A percentile compares a stretch with the other conserved stretches of the same genome.
Evolutionary conservation across 2,797 vertebrate species (phyloP).

Genomic region (Rhabdophis nuchalis): DNA sequence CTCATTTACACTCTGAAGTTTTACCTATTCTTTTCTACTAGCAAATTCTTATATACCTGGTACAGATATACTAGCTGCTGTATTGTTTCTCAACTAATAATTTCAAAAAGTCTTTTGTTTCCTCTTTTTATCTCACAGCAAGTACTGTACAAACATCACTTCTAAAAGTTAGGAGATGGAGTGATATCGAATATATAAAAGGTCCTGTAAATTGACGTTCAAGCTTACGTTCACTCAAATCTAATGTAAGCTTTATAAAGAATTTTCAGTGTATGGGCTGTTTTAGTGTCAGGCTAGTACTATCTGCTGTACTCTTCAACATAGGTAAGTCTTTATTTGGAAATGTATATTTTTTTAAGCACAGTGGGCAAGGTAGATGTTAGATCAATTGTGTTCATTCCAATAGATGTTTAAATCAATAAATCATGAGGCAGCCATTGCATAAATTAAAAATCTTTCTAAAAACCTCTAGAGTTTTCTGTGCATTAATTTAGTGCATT

Average conservation of each 20-base stretch:
- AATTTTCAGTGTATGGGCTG: not conserved
- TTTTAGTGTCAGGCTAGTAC: accelerated
- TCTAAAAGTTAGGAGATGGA: constrained; percentile 29
- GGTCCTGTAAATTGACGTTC: accelerated
- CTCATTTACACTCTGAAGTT: accelerated
- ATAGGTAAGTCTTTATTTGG: constrained; percentile 41
- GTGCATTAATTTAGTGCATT: not conserved
- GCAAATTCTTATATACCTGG: not conserved
- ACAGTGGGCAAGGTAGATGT: not conserved
- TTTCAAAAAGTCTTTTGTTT: not conserved
- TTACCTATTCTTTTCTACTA: not conserved
- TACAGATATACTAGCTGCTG: not conserved
- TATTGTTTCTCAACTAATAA: not conserved
- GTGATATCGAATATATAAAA: not conserved
- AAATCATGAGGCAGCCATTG: not conserved
- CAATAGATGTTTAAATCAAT: not conserved
- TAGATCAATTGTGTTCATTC: not conserved
- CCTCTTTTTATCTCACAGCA: constrained; percentile 44
- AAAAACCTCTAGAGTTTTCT: not conserved
- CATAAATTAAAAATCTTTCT: not conserved
- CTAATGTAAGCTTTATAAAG: not conserved
- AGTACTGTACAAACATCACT: constrained; percentile 33
- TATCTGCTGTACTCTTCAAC: not conserved
- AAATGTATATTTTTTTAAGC: accelerated
- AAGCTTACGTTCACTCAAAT: not conserved